Evolutionary conservation across 1,140 invertebrate genomes (phyloP), one percentile per base, ranked within the genome.

Genomic region (Streblospio benedicti): DNA sequence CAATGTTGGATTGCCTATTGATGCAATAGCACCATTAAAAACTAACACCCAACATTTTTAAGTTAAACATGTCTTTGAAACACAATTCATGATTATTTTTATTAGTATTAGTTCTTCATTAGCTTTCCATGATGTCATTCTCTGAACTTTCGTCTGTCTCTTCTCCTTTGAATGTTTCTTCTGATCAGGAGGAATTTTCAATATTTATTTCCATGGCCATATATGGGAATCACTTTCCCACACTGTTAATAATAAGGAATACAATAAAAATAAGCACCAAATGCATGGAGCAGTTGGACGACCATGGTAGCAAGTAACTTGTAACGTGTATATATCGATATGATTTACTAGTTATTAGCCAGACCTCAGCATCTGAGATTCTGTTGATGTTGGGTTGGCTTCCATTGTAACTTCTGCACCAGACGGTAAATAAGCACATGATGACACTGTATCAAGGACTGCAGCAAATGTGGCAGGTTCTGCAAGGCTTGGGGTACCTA

Each of bases 401-500:
- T 73, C 71, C 49, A 73, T 53, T 14, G 68, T 72, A 20, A 73
- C 59, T 45, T 73, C 71, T 44, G 68, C 61, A 41, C 58, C 49
- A 12, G 31, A 9, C 27, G 54, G 18, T 23, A 71, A 28, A 9
- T 31, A 43, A 31, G 47, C 62, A 20, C 38, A 25, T 4, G 28
- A 25, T 31, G 30, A 55, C 0, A 67, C 63, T 33, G 61, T 49
- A 6, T 67, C 58, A 35, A 74, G 60, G 4, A 74, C 61, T 32
- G 38, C 57, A 44, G 58, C 23, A 1, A 76, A 58, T 25, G 68
- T 71, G 4, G 60, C 57, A 30, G 73, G 65, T 23, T 66, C 30
- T 16, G 70, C 71, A 2, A 76, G 59, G 65, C 72, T 75, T 31
- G 73, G 74, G 31, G 74, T 76, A 50, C 73, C 73, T 71, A 45